Evolutionary conservation across 2,113 vertebrate species (phyloP).

Genomic region (Gracilinanus agilis): DNA sequence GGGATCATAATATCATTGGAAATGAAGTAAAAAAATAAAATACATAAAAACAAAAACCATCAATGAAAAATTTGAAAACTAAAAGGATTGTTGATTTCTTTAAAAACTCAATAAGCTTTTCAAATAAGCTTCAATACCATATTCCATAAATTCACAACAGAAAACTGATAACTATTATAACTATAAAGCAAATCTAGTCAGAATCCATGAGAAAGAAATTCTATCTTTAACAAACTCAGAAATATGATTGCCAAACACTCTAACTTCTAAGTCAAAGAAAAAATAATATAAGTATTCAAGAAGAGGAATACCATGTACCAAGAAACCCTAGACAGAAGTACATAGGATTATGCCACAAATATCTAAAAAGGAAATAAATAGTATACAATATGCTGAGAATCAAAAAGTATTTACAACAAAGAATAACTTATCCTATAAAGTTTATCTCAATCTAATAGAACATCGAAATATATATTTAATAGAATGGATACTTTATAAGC

Average conservation of each 20-base stretch:
- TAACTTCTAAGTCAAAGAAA: background rate
- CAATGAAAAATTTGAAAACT: too few relatives aligned
- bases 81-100: too few relatives aligned
- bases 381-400: background rate
- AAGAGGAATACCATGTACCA: background rate
- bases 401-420: background rate
- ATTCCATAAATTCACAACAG: background rate
- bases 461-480: background rate
- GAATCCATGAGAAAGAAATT: background rate
- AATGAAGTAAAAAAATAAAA: too few relatives aligned
- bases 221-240: background rate
- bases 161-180: background rate
- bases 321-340: background rate
- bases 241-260: background rate
- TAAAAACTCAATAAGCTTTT: background rate
- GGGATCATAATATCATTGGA: too few relatives aligned
- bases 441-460: background rate
- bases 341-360: background rate
- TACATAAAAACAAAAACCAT: too few relatives aligned
- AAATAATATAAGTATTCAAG: too few relatives aligned
- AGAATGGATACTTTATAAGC: too few relatives aligned
- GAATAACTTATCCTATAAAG: background rate
- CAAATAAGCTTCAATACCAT: background rate
- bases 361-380: background rate
- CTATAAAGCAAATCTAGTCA: background rate